phyloP scores from a whole-genome alignment of 1,140 invertebrate genomes.

The Uloborus diversus region DNA sequence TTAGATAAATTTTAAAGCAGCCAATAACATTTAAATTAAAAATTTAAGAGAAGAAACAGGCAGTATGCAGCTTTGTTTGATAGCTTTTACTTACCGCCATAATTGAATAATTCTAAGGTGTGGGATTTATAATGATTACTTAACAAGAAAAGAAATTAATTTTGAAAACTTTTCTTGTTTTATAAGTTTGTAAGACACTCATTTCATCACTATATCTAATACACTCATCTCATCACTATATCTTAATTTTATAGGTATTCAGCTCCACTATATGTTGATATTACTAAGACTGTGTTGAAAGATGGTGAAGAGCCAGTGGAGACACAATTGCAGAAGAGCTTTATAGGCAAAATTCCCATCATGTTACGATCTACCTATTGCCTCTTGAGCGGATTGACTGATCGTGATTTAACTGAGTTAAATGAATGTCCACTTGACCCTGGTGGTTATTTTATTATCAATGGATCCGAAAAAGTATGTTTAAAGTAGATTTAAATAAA shows the following conservation, averaged over 20 bases:
- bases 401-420: slow-evolving; percentile 97
- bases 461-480: slow-evolving; percentile 90
- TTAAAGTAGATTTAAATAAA: background rate
- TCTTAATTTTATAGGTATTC: slow-evolving; percentile 81
- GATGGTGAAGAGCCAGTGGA: slow-evolving; percentile 91
- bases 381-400: slow-evolving; percentile 88
- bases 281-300: slow-evolving; percentile 93
- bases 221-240: no score
- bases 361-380: slow-evolving; percentile 99
- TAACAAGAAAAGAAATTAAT: no score
- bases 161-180: no score
- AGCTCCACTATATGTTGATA: slow-evolving; percentile 97
- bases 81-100: no score
- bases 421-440: slow-evolving; percentile 99
- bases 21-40: no score
- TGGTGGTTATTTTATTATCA: slow-evolving; percentile 96
- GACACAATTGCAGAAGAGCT: slow-evolving; percentile 96
- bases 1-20: no score
- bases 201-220: no score
- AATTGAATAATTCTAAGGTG: no score
- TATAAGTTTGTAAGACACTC: no score
- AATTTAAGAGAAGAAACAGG: no score
- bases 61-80: no score
- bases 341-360: slow-evolving; percentile 99
- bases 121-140: no score